These are phyloP conservation scores for Pandion haliaetus DNA, from an alignment of 2,113 vertebrate genomes.

Conservation along the genomic window DNA sequence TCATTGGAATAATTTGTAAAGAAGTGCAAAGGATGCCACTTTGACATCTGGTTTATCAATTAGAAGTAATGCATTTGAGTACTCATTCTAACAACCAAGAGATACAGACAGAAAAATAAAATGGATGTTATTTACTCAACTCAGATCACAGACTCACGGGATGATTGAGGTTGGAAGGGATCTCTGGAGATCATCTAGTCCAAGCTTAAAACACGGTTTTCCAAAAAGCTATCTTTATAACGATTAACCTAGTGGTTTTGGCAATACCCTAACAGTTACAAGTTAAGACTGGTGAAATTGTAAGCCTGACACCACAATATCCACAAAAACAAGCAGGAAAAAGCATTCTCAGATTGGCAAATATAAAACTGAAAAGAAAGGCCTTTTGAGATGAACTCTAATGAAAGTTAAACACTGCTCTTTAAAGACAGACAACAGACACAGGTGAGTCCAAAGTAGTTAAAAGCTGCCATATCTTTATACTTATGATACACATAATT, in stretches of 20 bases:
- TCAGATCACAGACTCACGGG: background rate
- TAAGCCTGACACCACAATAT: background rate
- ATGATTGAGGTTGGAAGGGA: background rate
- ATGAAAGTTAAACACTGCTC: background rate
- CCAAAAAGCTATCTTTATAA: background rate
- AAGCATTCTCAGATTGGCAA: background rate
- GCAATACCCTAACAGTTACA: background rate
- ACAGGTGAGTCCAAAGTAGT: background rate
- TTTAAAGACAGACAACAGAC: background rate
- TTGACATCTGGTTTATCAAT: background rate
- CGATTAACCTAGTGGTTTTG: background rate
- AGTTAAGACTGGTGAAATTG: background rate
- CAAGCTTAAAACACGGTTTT: background rate
- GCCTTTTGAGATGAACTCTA: background rate
- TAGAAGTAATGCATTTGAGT: background rate
- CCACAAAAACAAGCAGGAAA: background rate
- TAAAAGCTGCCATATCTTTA: background rate
- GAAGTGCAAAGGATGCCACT: background rate
- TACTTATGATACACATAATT: background rate
- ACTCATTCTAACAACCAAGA: background rate
- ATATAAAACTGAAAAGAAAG: background rate
- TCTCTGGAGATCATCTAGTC: background rate
- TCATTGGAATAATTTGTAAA: background rate
- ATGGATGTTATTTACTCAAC: background rate
- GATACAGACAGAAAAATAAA: background rate